Evolutionary conservation across 2,113 vertebrate genomes (phyloP).

Genomic region (Hyla sarda): DNA sequence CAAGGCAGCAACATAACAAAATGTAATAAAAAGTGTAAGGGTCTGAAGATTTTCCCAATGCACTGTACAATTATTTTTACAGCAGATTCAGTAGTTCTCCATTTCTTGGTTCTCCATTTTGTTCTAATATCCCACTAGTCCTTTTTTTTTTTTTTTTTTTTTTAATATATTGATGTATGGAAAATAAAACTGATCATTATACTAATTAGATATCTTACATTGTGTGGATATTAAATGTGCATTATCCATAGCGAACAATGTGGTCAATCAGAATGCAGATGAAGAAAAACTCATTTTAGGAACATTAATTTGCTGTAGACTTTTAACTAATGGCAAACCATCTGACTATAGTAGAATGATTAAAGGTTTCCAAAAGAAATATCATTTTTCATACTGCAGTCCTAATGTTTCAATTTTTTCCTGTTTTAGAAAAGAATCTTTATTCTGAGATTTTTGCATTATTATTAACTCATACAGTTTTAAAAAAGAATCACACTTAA

Average conservation of each 20-base stretch:
- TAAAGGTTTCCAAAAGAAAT: not conserved
- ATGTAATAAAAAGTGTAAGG: too few species aligned
- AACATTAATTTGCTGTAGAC: conserved; percentile 4
- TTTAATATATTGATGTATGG: not conserved
- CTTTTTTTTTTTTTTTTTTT: too few species aligned
- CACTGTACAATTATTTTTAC: too few species aligned
- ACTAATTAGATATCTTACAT: not conserved
- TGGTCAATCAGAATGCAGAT: not conserved
- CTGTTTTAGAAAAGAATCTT: not conserved
- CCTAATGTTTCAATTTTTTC: not conserved
- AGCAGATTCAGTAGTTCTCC: too few species aligned
- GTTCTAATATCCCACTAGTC: too few species aligned
- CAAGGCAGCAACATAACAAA: too few species aligned
- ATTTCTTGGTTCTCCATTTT: too few species aligned
- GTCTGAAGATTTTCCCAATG: too few species aligned
- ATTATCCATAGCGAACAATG: not conserved
- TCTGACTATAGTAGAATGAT: not conserved
- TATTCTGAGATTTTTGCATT: not conserved
- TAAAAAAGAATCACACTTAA: too few species aligned
- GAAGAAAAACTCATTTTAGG: not conserved
- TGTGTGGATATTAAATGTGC: not conserved
- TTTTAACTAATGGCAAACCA: not conserved
- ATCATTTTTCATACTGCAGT: not conserved
- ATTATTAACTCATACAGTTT: not conserved
- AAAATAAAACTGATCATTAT: not conserved